Evolutionary conservation across 2,888 invertebrate species (phyloP), one percentile per base, ranked within the genome.

Genomic region (Melipona bicolor): DNA sequence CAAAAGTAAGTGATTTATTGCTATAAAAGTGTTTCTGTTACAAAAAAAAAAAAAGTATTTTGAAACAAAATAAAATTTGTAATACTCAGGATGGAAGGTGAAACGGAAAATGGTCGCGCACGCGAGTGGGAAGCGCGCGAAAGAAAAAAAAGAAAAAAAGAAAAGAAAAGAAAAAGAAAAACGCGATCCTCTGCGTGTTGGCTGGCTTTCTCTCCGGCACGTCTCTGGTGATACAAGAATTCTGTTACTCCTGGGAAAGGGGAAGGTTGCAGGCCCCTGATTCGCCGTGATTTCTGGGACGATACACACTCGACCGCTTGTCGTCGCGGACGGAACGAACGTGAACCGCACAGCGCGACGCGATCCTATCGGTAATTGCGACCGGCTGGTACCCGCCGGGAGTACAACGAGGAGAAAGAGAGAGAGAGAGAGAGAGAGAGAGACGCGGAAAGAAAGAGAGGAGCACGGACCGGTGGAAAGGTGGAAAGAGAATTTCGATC

Each of bases 301-400:
- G 89, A 89, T 89, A 89, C 78, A 87, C 78, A 11, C 36, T 79
- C 80, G 80, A 59, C 84, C 74, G 87, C 79, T 85, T 84, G 89
- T 87, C 88, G 75, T 78, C 79, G 80, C 61, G 83, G 83, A 87
- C 52, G 81, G 78, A 76, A 88, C 82, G 86, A 88, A 84, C 88
- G 83, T 87, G 84, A 81, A 78, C 79, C 84, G 85, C 87, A 82
- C 83, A 89, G 70, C 85, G 87, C 88, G 88, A 89, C 85, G 87
- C 84, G 89, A 89, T 89, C 85, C 88, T 89, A 88, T 89, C 89
- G 85, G 83, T 89, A 89, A 89, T 89, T 89, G 86, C 84, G 87
- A 88, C 83, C 81, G 77, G 84, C 82, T 73, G 82, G 82, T 77
- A 69, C 67, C 82, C 54, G 75, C 52, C 56, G 77, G 67, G 69